A percentile compares a stretch with the other conserved stretches of the same genome.
phyloP scores from a whole-genome alignment of 2,113 vertebrate genomes.

The Calidris pugnax region DNA sequence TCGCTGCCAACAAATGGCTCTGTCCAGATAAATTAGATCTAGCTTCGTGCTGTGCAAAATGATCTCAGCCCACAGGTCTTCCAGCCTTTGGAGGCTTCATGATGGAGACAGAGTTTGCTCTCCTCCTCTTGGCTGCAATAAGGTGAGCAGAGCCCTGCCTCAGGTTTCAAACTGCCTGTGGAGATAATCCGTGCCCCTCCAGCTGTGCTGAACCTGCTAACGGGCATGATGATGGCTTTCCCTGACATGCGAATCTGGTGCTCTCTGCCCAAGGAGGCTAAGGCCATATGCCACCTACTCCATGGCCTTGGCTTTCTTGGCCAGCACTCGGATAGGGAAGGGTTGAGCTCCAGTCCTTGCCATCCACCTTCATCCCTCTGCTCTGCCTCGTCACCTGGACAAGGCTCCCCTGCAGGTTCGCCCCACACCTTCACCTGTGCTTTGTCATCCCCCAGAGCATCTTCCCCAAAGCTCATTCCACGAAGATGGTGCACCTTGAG shows the following conservation, averaged over 20 bases:
- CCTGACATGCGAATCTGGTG: neutral
- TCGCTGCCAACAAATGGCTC: neutral
- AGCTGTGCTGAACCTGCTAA: neutral
- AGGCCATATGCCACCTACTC: conserved; percentile 12
- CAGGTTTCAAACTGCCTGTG: neutral
- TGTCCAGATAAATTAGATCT: neutral
- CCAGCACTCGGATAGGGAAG: neutral
- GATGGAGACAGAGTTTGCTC: neutral
- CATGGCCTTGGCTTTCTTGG: neutral
- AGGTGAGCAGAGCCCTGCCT: neutral
- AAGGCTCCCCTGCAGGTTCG: neutral
- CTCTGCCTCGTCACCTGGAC: neutral
- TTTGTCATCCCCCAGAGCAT: neutral
- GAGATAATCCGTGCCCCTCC: neutral
- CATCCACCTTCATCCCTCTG: neutral
- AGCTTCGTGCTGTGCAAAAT: neutral
- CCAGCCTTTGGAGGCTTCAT: neutral
- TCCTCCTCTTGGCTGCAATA: neutral
- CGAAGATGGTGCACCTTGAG: rapidly evolving
- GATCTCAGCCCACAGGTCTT: neutral
- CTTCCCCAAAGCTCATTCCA: neutral
- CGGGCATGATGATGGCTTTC: neutral
- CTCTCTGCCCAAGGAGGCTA: neutral
- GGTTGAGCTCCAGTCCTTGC: neutral
- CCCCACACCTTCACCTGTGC: neutral